Evolutionary conservation across 2,797 vertebrate genomes (phyloP).

Genomic region (Platalea minor): DNA sequence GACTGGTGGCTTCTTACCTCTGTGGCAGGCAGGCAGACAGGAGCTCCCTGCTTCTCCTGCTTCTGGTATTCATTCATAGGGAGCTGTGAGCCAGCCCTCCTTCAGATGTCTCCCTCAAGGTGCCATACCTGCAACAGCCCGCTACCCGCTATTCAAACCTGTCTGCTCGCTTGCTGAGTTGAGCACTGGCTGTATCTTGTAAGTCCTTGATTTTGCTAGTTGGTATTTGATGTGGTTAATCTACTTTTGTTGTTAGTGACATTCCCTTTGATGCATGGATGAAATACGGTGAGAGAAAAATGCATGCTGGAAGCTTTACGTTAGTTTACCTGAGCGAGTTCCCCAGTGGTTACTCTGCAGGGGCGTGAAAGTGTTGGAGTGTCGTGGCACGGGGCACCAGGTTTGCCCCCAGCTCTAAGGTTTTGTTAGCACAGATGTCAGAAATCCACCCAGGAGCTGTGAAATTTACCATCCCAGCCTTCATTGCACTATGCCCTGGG

Average conservation of each 20-base stretch:
- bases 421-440: neutral
- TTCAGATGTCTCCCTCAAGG: neutral
- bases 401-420: neutral
- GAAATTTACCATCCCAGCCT: neutral
- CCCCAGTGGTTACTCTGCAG: neutral
- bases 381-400: neutral
- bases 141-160: neutral
- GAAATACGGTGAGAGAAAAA: neutral
- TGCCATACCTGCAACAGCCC: neutral
- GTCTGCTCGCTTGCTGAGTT: neutral
- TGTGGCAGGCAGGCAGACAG: neutral
- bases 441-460: neutral
- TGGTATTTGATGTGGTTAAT: neutral
- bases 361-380: neutral
- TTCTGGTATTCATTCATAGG: neutral
- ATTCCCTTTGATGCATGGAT: neutral
- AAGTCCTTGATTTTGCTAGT: neutral
- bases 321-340: neutral
- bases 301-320: fast-evolving
- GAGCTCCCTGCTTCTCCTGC: neutral
- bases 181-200: neutral
- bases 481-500: neutral
- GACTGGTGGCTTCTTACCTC: neutral
- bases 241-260: neutral
- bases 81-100: neutral